phyloP scores from a whole-genome alignment of 2,888 invertebrate genomes.

The Hirtodrosophila confusa region DNA sequence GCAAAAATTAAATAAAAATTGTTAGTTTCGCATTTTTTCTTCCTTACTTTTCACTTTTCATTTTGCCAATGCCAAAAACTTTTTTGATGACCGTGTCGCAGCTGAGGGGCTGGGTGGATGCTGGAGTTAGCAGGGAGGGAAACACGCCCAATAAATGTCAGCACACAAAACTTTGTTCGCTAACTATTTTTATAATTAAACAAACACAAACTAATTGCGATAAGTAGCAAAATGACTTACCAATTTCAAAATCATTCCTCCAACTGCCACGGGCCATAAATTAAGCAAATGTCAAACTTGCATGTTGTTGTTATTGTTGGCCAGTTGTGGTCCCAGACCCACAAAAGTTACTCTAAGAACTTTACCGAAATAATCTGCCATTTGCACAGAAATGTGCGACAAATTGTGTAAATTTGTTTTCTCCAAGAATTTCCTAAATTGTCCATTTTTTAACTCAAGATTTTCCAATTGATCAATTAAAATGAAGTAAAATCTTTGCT shows the following conservation, averaged over 20 bases:
- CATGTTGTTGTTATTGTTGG: constrained; percentile 1
- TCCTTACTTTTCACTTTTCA: constrained; percentile 53
- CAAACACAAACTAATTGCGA: constrained; percentile 69
- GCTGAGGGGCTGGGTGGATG: constrained; percentile 11
- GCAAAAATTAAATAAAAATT: constrained; percentile 70
- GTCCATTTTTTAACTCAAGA: too few species aligned
- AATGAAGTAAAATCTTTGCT: too few species aligned
- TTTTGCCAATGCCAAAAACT: constrained; percentile 58
- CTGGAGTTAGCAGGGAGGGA: constrained; percentile 7
- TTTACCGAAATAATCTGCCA: too few species aligned
- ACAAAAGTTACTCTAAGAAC: too few species aligned
- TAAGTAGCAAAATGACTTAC: constrained; percentile 57
- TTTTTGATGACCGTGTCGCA: constrained; percentile 42
- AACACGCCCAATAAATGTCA: constrained; percentile 71
- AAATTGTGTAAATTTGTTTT: too few species aligned
- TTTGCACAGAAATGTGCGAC: too few species aligned
- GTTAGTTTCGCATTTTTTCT: constrained; percentile 43
- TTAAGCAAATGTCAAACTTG: constrained; percentile 34
- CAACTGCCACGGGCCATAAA: constrained; percentile 27
- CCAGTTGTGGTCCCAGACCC: too few species aligned
- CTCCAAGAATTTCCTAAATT: too few species aligned
- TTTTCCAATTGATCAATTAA: too few species aligned
- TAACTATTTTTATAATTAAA: constrained; percentile 74
- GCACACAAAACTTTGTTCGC: constrained; percentile 63
- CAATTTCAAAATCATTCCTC: constrained; percentile 33